phyloP scores from a whole-genome alignment of 2,888 invertebrate genomes.

The Mimas tiliae region DNA sequence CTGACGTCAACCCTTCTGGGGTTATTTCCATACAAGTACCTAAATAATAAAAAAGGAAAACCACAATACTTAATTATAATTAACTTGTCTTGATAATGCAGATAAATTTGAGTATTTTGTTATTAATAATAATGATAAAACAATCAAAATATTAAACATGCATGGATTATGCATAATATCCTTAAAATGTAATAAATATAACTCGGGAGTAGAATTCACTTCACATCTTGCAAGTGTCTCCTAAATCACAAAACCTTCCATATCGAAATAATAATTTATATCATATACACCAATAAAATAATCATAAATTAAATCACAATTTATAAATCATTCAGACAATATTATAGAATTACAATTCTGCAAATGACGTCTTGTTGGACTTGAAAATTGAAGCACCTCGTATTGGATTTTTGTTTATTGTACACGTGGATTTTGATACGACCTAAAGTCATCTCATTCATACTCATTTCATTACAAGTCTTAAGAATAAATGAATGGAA shows the following conservation, averaged over 20 bases:
- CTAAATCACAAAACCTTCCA: neutral
- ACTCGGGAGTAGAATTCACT: neutral
- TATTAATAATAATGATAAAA: neutral
- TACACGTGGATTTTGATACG: neutral
- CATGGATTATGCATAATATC: neutral
- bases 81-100: neutral
- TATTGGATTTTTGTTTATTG: neutral
- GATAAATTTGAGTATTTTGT: neutral
- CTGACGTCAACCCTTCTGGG: too few species aligned
- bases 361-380: neutral
- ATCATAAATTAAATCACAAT: neutral
- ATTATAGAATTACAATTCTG: neutral
- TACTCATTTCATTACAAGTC: too few species aligned
- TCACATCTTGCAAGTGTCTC: neutral
- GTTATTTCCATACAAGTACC: too few species aligned
- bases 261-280: slow-evolving; percentile 3
- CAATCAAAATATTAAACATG: neutral
- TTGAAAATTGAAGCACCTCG: neutral
- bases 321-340: slow-evolving; percentile 6
- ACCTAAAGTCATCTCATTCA: too few species aligned
- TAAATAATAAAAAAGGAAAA: neutral
- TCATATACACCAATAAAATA: slow-evolving; percentile 11
- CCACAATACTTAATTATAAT: neutral
- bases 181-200: neutral
- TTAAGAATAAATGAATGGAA: too few species aligned